Conservation (phyloP, 2,113 vertebrate species). For the Aspidoscelis tigris region DNA sequence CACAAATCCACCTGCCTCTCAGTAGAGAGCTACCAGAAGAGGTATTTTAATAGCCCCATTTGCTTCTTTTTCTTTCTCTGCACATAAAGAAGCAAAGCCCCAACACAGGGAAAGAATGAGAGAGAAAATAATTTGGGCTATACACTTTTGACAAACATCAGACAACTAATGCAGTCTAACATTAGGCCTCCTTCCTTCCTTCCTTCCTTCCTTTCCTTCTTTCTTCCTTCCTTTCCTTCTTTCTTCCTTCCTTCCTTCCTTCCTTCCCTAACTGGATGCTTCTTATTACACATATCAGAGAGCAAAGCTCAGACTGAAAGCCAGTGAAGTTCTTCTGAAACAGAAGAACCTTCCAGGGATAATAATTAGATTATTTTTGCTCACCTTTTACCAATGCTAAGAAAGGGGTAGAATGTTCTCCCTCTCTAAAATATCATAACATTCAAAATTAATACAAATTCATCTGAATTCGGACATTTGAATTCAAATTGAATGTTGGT, state of each 20-base stretch:
- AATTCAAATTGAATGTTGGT: no score
- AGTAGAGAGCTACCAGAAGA: constrained; percentile 33
- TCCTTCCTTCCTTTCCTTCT: neutral
- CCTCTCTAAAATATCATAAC: no score
- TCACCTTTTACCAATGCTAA: neutral
- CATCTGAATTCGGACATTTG: no score
- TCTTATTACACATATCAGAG: constrained; percentile 5
- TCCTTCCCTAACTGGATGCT: constrained; percentile 28
- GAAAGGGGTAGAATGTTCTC: neutral
- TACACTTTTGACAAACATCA: constrained; percentile 34
- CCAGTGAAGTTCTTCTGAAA: neutral
- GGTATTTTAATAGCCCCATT: constrained; percentile 36
- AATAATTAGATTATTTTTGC: neutral
- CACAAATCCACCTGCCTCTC: constrained; percentile 44
- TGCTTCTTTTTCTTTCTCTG: constrained; percentile 33
- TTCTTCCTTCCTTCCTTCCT: neutral
- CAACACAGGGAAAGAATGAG: neutral
- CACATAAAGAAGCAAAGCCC: constrained; percentile 30
- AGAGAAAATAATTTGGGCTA: constrained; percentile 14
- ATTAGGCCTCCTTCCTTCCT: neutral
- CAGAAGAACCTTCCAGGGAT: neutral
- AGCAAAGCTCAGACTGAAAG: neutral
- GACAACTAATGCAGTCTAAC: constrained; percentile 21
- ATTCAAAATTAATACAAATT: no score
- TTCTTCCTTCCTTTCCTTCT: neutral